Conservation (phyloP, 2,113 vertebrate species). For the Tragelaphus strepsiceros region DNA sequence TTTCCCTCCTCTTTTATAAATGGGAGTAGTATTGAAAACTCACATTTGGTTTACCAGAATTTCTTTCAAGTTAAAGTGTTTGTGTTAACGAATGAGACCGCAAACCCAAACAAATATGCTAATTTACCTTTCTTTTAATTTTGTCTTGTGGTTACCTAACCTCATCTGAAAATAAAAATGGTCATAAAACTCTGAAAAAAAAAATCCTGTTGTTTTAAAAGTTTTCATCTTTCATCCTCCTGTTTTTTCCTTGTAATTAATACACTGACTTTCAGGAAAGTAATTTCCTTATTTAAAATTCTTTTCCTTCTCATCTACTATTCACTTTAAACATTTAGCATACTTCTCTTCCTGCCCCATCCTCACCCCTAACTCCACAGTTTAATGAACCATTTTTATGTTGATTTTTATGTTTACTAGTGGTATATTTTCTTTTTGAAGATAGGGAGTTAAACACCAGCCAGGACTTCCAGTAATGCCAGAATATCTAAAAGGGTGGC, state of each 20-base stretch:
- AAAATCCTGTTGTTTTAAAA: background rate
- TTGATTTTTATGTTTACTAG: background rate
- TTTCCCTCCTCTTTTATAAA: background rate
- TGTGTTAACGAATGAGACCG: background rate
- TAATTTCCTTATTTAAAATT: background rate
- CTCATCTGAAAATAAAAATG: background rate
- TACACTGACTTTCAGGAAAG: slow-evolving; percentile 19
- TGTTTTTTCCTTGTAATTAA: background rate
- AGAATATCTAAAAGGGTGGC: background rate
- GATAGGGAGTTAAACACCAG: background rate
- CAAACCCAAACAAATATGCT: slow-evolving; percentile 16
- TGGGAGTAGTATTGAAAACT: background rate
- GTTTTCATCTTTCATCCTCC: slow-evolving; percentile 24
- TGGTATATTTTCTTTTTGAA: background rate
- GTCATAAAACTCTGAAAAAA: background rate
- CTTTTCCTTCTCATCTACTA: slow-evolving; percentile 10
- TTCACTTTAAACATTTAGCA: slow-evolving; percentile 17
- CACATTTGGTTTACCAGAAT: background rate
- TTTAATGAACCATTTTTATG: background rate
- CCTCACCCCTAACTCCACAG: background rate
- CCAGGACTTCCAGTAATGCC: background rate
- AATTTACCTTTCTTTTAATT: background rate
- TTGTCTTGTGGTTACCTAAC: background rate
- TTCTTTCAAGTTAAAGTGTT: slow-evolving; percentile 28
- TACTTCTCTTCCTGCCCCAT: background rate